Conservation (phyloP, 2,797 vertebrate species). For the Chrysocyon brachyurus region DNA sequence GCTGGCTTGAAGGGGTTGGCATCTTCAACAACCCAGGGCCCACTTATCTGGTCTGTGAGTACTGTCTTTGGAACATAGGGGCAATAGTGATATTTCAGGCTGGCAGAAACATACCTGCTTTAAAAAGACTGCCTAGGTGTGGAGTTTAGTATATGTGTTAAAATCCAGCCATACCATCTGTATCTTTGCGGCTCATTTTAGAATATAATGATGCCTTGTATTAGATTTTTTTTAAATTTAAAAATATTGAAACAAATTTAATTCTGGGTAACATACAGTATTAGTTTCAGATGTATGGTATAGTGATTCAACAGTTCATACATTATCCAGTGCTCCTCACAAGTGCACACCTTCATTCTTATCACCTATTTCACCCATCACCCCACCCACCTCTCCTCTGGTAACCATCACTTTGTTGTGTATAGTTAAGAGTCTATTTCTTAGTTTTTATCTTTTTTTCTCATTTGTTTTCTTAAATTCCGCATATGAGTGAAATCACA, state of each 20-base stretch:
- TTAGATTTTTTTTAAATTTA: not conserved
- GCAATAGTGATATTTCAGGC: not conserved
- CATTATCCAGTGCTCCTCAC: not conserved
- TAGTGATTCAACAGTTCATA: not conserved
- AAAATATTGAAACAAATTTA: not conserved
- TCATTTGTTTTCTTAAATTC: not conserved
- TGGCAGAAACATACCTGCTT: not conserved
- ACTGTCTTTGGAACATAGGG: not conserved
- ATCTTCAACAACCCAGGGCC: not conserved
- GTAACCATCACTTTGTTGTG: not conserved
- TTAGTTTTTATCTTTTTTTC: not conserved
- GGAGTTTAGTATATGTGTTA: not conserved
- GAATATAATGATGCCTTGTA: not conserved
- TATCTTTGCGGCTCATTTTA: not conserved
- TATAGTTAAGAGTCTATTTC: not conserved
- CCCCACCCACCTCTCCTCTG: not conserved
- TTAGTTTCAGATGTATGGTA: not conserved
- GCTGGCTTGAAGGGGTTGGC: not conserved
- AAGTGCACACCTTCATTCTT: not conserved
- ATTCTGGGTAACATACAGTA: not conserved
- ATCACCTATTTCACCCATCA: not conserved
- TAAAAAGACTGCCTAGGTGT: not conserved
- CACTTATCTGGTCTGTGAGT: not conserved
- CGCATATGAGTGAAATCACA: not conserved
- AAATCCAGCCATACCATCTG: not conserved